These are phyloP conservation scores for Oreonectes daqikongensis DNA, from an alignment of 2,797 vertebrate species.

Conservation along the genomic window DNA sequence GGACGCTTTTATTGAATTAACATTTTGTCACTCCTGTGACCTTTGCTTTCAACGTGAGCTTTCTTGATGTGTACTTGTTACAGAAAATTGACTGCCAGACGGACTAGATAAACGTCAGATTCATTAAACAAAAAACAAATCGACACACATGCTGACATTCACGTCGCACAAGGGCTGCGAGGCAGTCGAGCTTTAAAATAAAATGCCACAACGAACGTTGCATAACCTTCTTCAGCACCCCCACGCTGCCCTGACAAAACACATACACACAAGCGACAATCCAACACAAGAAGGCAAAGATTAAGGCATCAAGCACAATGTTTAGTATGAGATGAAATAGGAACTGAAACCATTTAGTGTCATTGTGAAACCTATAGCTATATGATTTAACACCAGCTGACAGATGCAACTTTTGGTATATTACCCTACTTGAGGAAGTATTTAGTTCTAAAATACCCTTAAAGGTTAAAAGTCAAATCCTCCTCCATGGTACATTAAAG, in stretches of 20 bases:
- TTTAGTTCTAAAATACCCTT: neutral
- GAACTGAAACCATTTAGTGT: conserved; percentile 31
- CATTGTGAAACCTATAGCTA: neutral
- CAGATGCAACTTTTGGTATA: neutral
- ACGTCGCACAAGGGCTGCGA: neutral
- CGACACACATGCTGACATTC: conserved; percentile 37
- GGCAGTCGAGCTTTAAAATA: conserved; percentile 6
- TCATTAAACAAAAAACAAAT: conserved; percentile 40
- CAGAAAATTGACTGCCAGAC: conserved; percentile 43
- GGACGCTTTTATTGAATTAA: conserved; percentile 40
- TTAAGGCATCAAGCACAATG: conserved; percentile 13
- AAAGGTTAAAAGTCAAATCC: conserved; percentile 11
- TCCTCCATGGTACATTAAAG: neutral
- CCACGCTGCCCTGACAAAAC: neutral
- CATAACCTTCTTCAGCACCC: neutral
- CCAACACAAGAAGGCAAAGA: neutral
- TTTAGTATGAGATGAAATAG: conserved; percentile 18
- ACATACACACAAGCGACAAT: neutral
- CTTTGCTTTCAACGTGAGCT: neutral
- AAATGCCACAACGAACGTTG: conserved; percentile 34
- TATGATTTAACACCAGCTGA: conserved; percentile 15
- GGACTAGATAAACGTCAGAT: conserved; percentile 36
- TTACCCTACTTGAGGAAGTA: conserved; percentile 1
- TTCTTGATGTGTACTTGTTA: conserved; percentile 27
- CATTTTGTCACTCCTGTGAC: conserved; percentile 6